Evolutionary conservation across 2,797 vertebrate species (phyloP).

Genomic region (Gymnopithys bicolor): DNA sequence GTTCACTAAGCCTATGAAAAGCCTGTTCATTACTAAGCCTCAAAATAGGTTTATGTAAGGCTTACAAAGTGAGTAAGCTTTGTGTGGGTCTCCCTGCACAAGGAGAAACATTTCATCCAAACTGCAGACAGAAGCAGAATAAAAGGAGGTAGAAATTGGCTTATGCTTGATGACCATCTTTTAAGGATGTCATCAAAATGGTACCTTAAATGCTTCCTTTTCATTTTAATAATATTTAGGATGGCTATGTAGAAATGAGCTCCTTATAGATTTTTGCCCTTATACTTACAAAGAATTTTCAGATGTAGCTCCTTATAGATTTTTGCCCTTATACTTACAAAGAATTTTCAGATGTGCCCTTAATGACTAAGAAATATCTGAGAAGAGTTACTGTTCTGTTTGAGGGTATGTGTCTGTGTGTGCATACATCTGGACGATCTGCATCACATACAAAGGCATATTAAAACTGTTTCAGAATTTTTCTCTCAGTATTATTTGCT

Average conservation of each 20-base stretch:
- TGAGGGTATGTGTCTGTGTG: background rate
- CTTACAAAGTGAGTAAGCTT: slow-evolving; percentile 53
- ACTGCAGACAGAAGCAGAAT: background rate
- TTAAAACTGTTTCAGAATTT: background rate
- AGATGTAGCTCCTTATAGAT: background rate
- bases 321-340: background rate
- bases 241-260: background rate
- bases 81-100: background rate
- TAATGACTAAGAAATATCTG: background rate
- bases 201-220: background rate
- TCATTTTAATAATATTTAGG: background rate
- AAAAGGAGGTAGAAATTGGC: background rate
- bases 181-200: background rate
- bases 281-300: background rate
- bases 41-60: slow-evolving; percentile 51
- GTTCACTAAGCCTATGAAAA: slow-evolving; percentile 45
- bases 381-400: background rate
- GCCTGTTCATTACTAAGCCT: slow-evolving; percentile 44
- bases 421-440: fast-evolving
- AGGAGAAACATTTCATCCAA: background rate
- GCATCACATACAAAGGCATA: background rate
- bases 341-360: background rate
- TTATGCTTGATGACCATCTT: background rate
- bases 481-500: background rate
- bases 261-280: background rate